A percentile compares a stretch with the other conserved stretches of the same genome.
Conservation (phyloP, 2,888 invertebrate species). For the Aphidius colemani region DNA sequence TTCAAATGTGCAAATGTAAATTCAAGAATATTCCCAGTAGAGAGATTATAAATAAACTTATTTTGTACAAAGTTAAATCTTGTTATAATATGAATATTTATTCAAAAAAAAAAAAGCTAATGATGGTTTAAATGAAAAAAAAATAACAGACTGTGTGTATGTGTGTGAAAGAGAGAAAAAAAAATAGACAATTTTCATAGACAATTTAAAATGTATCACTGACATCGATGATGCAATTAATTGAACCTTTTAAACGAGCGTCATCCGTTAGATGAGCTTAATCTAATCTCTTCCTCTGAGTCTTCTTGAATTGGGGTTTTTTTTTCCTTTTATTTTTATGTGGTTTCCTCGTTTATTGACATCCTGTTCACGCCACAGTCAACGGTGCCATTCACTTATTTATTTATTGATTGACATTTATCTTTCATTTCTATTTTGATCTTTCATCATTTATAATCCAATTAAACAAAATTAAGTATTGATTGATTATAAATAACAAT, state of each 20-base stretch:
- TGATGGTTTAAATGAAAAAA: not conserved
- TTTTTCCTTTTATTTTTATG: not conserved
- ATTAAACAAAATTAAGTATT: no score
- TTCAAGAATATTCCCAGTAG: conserved; percentile 33
- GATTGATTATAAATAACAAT: no score
- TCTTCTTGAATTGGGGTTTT: conserved; percentile 29
- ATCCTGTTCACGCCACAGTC: not conserved
- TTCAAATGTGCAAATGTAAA: not conserved
- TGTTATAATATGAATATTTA: no score
- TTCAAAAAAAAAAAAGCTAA: not conserved
- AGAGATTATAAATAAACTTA: conserved; percentile 1
- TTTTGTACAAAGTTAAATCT: no score
- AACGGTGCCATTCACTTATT: not conserved
- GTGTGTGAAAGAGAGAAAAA: no score
- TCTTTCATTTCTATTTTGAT: no score
- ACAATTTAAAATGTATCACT: not conserved
- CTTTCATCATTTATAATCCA: no score
- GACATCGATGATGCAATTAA: conserved; percentile 52
- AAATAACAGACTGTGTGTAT: no score
- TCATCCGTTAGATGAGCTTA: conserved; percentile 55
- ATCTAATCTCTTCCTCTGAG: conserved; percentile 47
- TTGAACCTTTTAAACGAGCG: conserved; percentile 55
- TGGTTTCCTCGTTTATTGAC: conserved; percentile 3
- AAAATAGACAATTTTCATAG: no score
- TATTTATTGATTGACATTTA: not conserved